Percentiles rank a stretch among this genome's conserved stretches.
These are phyloP conservation scores for Heliconius melpomene DNA, from an alignment of 1,140 invertebrate genomes.

Conservation along the genomic window DNA sequence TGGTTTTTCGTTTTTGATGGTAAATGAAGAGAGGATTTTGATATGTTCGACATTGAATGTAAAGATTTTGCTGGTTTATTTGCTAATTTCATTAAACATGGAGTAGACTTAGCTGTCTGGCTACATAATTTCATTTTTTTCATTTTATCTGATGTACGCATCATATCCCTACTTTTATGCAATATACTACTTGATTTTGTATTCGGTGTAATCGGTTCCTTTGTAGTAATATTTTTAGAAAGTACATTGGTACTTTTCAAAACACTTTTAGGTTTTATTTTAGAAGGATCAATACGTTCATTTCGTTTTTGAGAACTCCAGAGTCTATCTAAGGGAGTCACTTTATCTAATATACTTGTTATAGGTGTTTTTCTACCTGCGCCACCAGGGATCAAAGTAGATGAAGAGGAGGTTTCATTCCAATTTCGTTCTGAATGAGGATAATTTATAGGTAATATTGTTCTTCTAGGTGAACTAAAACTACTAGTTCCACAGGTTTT, in stretches of 20 bases:
- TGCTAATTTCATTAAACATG: constrained; percentile 51
- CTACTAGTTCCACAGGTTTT: constrained; percentile 69
- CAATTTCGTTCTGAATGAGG: constrained; percentile 55
- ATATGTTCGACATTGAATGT: constrained; percentile 54
- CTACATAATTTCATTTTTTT: constrained; percentile 65
- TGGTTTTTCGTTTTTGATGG: constrained; percentile 51
- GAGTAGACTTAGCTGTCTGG: constrained; percentile 56
- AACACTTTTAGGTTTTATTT: constrained; percentile 57
- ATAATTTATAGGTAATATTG: constrained; percentile 74
- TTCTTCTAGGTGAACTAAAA: constrained; percentile 74
- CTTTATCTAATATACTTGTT: constrained; percentile 76
- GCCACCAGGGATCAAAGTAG: constrained; percentile 74
- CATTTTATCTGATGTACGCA: constrained; percentile 71
- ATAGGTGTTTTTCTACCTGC: constrained; percentile 78
- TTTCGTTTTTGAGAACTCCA: constrained; percentile 77
- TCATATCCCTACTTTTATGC: constrained; percentile 74
- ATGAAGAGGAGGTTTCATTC: constrained; percentile 44
- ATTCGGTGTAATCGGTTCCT: background rate
- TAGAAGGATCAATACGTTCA: constrained; percentile 65
- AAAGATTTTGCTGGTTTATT: constrained; percentile 49
- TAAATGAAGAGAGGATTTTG: constrained; percentile 68
- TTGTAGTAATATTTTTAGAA: constrained; percentile 33
- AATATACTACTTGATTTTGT: constrained; percentile 43
- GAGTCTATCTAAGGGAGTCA: constrained; percentile 76
- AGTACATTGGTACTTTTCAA: constrained; percentile 37